Conservation (phyloP, 1,140 invertebrate species). For the Magallana ariakensis region DNA sequence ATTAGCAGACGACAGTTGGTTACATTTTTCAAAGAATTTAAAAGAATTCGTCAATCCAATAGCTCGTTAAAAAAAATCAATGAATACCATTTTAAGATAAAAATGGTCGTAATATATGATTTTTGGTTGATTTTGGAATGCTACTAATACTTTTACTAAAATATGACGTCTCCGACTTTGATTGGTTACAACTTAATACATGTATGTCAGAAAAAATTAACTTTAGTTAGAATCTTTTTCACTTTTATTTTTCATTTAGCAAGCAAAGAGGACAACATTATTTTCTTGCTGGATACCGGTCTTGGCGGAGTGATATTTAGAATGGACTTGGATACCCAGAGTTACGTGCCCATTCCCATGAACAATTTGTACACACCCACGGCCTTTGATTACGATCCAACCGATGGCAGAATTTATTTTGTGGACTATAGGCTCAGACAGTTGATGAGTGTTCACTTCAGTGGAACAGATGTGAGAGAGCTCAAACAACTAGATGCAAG, state of each 20-base stretch:
- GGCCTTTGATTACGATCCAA: conserved; percentile 65
- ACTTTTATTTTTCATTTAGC: conserved; percentile 28
- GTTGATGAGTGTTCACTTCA: conserved; percentile 64
- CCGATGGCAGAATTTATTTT: conserved; percentile 63
- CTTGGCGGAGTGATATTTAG: conserved; percentile 61
- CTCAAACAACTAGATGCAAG: conserved; percentile 61
- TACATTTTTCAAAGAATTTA: no score
- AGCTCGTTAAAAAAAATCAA: no score
- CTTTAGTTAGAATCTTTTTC: no score
- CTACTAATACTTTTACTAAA: no score
- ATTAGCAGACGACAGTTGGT: no score
- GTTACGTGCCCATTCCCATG: conserved; percentile 63
- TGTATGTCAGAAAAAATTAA: no score
- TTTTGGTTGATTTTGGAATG: no score
- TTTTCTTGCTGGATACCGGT: conserved; percentile 65
- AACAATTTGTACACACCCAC: conserved; percentile 59
- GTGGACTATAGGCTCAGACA: conserved; percentile 60
- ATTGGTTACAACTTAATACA: no score
- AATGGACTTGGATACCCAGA: conserved; percentile 63
- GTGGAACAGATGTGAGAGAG: conserved; percentile 62
- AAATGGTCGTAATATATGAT: no score
- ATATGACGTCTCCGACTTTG: no score
- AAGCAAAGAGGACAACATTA: conserved; percentile 63
- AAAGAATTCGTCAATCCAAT: no score
- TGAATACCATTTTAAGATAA: no score